Base-by-base conservation (phyloP, 1,140 invertebrate genomes). In the Dufourea novaeangliae region DNA sequence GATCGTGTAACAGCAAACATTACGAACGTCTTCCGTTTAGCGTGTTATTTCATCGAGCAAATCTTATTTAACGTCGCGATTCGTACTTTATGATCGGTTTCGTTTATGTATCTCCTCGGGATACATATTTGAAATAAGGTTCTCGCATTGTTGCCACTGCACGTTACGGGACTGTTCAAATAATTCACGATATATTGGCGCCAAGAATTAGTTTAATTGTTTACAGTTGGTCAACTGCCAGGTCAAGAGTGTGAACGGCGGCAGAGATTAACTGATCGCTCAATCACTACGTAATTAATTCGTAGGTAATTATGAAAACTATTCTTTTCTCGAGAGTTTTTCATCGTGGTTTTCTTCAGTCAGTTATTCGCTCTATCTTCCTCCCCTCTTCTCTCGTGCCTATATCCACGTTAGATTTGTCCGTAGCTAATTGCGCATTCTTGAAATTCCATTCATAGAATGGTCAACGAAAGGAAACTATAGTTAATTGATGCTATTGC, bases 11-110 rank as follows among this genome's bases (percentile, higher is more conserved):
- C 85, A 88, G 83, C 88, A 90, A 89, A 89, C 80, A 88, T 88
- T 84, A 88, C 79, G 80, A 89, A 78, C 83, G 87, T 91, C 88
- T 90, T 91, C 87, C 88, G 72, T 75, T 50, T 71, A 66, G 46
- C 25, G 22, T 74, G n/a, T 67, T 20, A 32, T 12, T 71, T 6
- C 2, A 22, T 27, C 22, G 34, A 57, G 41, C 29, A 27, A 67
- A 57, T 70, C 46, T 46, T 7, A n/a, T 50, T 50, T 50, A n/a
- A 50, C 46, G 8, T n/a, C 20, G 46, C 32, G 67, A 52, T 59
- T 61, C 34, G 27, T 46, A 22, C 34, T 64, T 25, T 14, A 20
- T n/a, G 44, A 25, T 64, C 29, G 39, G 54, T 37, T 50, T 29
- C 44, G n/a, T 11, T n/a, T 17, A 10, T 78, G 22, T 22, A n/a